Evolutionary conservation across 2,888 invertebrate genomes (phyloP).

Genomic region (Octonoba sinensis): DNA sequence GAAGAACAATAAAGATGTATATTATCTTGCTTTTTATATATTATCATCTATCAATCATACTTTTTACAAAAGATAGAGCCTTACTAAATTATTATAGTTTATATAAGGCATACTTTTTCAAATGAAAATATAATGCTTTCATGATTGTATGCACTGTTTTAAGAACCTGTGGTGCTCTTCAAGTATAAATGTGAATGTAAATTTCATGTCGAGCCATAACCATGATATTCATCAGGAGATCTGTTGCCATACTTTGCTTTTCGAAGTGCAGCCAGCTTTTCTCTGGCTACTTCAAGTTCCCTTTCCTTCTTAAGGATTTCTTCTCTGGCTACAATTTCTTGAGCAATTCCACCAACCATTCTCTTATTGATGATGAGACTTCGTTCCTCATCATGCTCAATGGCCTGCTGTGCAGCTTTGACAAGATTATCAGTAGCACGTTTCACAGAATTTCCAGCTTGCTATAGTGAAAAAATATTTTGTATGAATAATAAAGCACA

Average conservation of each 20-base stretch:
- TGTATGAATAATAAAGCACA: background rate
- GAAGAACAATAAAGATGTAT: background rate
- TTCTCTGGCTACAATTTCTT: constrained; percentile 86
- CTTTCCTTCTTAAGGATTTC: constrained; percentile 91
- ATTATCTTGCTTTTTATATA: constrained; percentile 2
- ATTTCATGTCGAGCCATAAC: constrained; percentile 65
- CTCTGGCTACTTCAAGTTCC: constrained; percentile 92
- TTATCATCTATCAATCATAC: background rate
- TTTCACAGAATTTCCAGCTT: constrained; percentile 96
- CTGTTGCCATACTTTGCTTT: constrained; percentile 85
- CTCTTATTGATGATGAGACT: constrained; percentile 89
- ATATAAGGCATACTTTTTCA: constrained; percentile 36
- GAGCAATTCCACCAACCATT: constrained; percentile 97
- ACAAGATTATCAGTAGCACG: constrained; percentile 98
- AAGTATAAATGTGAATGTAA: constrained; percentile 3
- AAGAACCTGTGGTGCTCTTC: background rate
- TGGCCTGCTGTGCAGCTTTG: constrained; percentile 91
- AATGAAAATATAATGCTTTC: constrained; percentile 5
- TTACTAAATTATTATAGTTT: constrained; percentile 27
- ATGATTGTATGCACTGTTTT: constrained; percentile 1
- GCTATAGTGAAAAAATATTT: constrained; percentile 73
- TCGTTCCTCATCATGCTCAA: constrained; percentile 91
- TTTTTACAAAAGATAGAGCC: constrained; percentile 59
- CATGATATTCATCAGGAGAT: constrained; percentile 67
- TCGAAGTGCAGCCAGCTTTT: constrained; percentile 88